phyloP scores from a whole-genome alignment of 30 jellyfish, hydroid and myxozoan species.

The Sanderia malayensis region DNA sequence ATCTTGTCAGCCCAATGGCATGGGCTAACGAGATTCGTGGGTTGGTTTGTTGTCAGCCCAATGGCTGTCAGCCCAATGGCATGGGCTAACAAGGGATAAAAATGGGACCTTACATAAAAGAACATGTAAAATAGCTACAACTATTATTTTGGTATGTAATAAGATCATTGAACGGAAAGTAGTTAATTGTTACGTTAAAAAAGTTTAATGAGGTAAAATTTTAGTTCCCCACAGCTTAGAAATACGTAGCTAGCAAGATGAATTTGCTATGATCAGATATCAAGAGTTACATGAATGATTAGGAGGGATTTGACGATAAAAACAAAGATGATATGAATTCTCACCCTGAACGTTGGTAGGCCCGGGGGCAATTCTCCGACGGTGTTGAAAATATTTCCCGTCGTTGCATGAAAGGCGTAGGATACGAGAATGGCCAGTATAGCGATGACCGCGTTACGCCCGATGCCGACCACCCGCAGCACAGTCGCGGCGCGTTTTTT shows the following conservation, averaged over 20 bases:
- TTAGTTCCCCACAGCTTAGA: not conserved
- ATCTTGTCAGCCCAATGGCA: not conserved
- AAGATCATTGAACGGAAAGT: too few relatives aligned
- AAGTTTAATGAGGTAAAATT: not conserved
- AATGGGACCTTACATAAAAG: too few relatives aligned
- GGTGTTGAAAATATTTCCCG: conserved; percentile 37
- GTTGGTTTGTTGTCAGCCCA: not conserved
- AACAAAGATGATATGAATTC: not conserved
- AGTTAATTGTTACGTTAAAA: too few relatives aligned
- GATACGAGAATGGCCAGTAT: conserved; percentile 54
- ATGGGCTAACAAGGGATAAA: too few relatives aligned
- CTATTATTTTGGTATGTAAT: too few relatives aligned
- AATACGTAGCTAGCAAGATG: not conserved
- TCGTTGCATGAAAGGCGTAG: conserved; percentile 15
- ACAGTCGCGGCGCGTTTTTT: not conserved
- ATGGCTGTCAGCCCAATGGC: not conserved
- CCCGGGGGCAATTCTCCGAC: conserved; percentile 76
- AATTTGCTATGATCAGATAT: not conserved
- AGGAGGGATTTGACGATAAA: not conserved
- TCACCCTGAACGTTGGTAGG: conserved; percentile 67
- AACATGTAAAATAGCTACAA: too few relatives aligned
- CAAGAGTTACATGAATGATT: not conserved
- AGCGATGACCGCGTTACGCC: conserved; percentile 69
- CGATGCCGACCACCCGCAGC: conserved; percentile 24
- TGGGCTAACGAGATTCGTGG: not conserved